phyloP scores from a whole-genome alignment of 1,140 invertebrate species.

The Aphaenogaster rudis region DNA sequence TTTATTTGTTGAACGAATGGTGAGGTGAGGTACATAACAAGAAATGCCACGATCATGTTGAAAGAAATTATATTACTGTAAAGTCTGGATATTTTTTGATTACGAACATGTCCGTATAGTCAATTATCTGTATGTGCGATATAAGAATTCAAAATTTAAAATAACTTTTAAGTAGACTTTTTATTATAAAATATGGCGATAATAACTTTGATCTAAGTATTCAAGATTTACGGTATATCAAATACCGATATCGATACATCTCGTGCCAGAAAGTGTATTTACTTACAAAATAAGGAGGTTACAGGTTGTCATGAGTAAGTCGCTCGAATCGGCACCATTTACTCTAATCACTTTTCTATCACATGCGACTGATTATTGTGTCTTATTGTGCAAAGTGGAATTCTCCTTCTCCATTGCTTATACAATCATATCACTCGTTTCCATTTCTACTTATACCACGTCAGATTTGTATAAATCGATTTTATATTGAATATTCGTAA shows the following conservation, averaged over 20 bases:
- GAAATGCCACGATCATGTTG: neutral
- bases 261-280: constrained; percentile 29
- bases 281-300: neutral
- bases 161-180: neutral
- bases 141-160: neutral
- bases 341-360: constrained; percentile 3
- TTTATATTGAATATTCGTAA: constrained; percentile 41
- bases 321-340: neutral
- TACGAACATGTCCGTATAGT: constrained; percentile 4
- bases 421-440: constrained; percentile 64
- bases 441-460: neutral
- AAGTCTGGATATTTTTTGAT: constrained; percentile 20
- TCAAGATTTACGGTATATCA: neutral
- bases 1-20: neutral
- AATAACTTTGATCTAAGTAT: neutral
- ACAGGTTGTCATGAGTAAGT: constrained; percentile 1
- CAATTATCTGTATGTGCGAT: constrained; percentile 1
- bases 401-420: constrained; percentile 51
- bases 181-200: neutral
- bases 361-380: constrained; percentile 9
- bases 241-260: neutral
- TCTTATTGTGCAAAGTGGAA: constrained; percentile 44
- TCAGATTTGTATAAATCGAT: constrained; percentile 57
- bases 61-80: constrained; percentile 1
- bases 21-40: neutral